phyloP scores from a whole-genome alignment of 2,113 vertebrate genomes.

The Oceanites oceanicus region DNA sequence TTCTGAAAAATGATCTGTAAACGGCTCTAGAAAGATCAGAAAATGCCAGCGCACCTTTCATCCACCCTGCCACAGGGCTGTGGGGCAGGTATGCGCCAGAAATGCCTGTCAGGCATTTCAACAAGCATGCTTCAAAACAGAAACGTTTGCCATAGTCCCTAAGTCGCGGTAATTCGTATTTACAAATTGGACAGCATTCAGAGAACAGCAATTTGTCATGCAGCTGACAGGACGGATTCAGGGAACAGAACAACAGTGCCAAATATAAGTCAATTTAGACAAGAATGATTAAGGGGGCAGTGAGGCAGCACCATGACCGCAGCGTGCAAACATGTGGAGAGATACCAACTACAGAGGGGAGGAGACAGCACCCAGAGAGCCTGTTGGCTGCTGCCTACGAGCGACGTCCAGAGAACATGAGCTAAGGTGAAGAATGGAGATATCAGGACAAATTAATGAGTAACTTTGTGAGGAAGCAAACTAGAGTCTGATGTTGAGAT shows the following conservation, averaged over 20 bases:
- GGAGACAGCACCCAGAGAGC: neutral
- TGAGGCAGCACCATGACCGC: neutral
- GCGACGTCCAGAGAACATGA: neutral
- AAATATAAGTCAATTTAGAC: slow-evolving; percentile 53
- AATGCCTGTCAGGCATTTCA: accelerated
- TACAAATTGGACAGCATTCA: slow-evolving; percentile 22
- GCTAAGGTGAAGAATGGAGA: neutral
- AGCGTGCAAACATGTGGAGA: neutral
- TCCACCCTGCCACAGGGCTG: neutral
- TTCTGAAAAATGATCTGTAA: neutral
- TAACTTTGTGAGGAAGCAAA: neutral
- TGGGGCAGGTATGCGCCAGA: neutral
- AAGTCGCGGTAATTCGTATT: neutral
- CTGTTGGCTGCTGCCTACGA: neutral
- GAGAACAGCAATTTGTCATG: slow-evolving; percentile 21
- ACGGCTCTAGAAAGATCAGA: neutral
- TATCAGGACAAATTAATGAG: neutral
- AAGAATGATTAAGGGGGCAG: neutral
- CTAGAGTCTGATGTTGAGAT: neutral
- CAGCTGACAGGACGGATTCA: slow-evolving; percentile 32
- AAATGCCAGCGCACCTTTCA: neutral
- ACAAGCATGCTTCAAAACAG: neutral
- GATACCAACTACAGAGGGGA: neutral
- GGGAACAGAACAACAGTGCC: slow-evolving; percentile 43
- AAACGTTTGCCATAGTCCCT: neutral